phyloP scores from a whole-genome alignment of 2,797 vertebrate species.

The Coregonus sp. region DNA sequence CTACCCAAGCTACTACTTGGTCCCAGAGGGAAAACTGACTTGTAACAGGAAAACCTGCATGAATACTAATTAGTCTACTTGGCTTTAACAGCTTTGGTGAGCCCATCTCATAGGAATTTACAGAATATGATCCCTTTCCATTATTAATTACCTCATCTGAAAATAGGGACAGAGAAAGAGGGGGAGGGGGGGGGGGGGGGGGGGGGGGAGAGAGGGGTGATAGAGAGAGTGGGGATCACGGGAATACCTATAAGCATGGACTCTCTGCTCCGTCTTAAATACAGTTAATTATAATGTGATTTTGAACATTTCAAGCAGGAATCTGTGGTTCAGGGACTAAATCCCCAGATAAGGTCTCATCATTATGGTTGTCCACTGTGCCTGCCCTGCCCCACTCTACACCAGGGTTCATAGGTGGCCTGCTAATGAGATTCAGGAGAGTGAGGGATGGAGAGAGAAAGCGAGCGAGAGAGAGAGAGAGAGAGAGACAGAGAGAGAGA shows the following conservation, averaged over 20 bases:
- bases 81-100: constrained; percentile 91
- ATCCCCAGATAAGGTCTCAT: constrained; percentile 59
- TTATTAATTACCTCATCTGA: constrained; percentile 90
- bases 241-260: constrained; percentile 84
- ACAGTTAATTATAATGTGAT: constrained; percentile 93
- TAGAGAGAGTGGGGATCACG: constrained; percentile 77
- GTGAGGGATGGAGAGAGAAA: not conserved
- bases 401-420: too few relatives aligned
- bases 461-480: not conserved
- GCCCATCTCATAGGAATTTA: constrained; percentile 94
- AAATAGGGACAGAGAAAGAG: constrained; percentile 68
- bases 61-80: constrained; percentile 98
- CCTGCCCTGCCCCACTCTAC: constrained; percentile 1
- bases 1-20: constrained; percentile 85
- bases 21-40: constrained; percentile 89
- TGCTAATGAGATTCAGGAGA: not conserved
- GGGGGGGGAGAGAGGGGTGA: constrained; percentile 45
- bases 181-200: constrained; percentile 24
- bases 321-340: constrained; percentile 63
- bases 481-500: too few relatives aligned
- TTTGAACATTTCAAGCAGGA: constrained; percentile 74
- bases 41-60: constrained; percentile 87
- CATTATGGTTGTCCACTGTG: constrained; percentile 52
- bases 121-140: constrained; percentile 89
- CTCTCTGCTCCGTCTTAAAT: constrained; percentile 82